These are phyloP conservation scores for Globicephala melas DNA, from an alignment of 2,113 vertebrate genomes.

Conservation along the genomic window DNA sequence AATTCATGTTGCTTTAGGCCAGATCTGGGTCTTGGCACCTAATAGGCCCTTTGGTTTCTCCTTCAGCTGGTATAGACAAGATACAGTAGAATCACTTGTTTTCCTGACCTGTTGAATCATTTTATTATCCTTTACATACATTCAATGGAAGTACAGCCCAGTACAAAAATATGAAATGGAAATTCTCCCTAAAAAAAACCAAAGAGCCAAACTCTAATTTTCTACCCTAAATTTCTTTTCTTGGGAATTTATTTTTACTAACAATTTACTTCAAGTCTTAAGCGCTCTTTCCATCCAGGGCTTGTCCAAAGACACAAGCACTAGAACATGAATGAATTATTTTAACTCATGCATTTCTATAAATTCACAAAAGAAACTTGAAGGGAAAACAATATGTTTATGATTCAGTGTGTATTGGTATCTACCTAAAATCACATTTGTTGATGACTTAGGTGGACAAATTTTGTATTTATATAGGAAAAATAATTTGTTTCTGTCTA, in stretches of 20 bases:
- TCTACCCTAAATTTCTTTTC: not conserved
- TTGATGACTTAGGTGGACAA: not conserved
- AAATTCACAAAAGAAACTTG: not conserved
- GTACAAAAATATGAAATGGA: not conserved
- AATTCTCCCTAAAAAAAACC: not conserved
- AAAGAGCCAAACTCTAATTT: not conserved
- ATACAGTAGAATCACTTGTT: not conserved
- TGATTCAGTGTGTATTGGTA: not conserved
- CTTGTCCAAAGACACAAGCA: not conserved
- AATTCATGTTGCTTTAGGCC: not conserved
- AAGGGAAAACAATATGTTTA: not conserved
- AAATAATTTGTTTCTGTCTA: not conserved
- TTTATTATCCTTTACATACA: not conserved
- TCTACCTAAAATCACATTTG: not conserved
- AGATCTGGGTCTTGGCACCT: not conserved
- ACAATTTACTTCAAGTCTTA: not conserved
- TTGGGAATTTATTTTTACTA: not conserved
- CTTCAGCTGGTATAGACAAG: not conserved
- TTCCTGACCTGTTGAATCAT: not conserved
- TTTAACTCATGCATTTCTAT: not conserved
- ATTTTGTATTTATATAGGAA: not conserved
- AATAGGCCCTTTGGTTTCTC: not conserved
- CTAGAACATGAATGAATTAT: not conserved
- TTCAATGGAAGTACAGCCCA: not conserved
- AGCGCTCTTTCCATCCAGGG: not conserved